These are phyloP conservation scores for Penaeus monodon DNA, from an alignment of 2,888 invertebrate species.

Conservation along the genomic window DNA sequence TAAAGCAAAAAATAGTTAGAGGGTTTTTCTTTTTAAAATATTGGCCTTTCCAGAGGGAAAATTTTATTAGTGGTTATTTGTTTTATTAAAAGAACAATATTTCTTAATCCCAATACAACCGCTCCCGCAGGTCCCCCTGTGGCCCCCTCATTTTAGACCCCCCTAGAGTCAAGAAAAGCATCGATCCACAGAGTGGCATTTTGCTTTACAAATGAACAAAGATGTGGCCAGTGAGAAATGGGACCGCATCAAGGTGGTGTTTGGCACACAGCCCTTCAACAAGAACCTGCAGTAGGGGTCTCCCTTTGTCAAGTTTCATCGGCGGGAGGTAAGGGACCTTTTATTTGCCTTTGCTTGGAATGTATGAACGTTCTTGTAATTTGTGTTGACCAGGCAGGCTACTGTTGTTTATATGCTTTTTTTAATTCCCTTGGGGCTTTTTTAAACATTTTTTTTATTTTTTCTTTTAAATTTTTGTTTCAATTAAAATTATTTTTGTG, in stretches of 20 bases:
- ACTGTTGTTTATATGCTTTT: too few species aligned
- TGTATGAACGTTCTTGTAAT: too few species aligned
- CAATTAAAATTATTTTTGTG: too few species aligned
- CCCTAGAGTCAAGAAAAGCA: slow-evolving; percentile 80
- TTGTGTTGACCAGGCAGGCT: too few species aligned
- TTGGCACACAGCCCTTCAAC: slow-evolving; percentile 90
- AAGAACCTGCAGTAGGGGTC: slow-evolving; percentile 84
- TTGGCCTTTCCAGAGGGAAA: too few species aligned
- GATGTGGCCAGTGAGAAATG: slow-evolving; percentile 78
- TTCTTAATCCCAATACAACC: background rate
- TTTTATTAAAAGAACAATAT: slow-evolving; percentile 33
- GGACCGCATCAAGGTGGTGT: slow-evolving; percentile 86
- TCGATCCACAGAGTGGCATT: slow-evolving; percentile 80
- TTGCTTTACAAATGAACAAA: slow-evolving; percentile 78
- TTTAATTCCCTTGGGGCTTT: too few species aligned
- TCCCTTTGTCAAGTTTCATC: slow-evolving; percentile 77
- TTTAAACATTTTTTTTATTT: too few species aligned
- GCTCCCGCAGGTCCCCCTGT: slow-evolving; percentile 76
- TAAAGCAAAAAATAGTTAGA: background rate
- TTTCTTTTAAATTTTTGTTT: too few species aligned
- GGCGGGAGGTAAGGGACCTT: background rate
- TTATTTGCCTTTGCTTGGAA: too few species aligned
- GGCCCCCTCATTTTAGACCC: slow-evolving; percentile 84
- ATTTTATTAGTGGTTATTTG: too few species aligned
- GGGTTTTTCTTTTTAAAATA: too few species aligned